Conservation (phyloP, 2,888 invertebrate species). For the Amiota communis region DNA sequence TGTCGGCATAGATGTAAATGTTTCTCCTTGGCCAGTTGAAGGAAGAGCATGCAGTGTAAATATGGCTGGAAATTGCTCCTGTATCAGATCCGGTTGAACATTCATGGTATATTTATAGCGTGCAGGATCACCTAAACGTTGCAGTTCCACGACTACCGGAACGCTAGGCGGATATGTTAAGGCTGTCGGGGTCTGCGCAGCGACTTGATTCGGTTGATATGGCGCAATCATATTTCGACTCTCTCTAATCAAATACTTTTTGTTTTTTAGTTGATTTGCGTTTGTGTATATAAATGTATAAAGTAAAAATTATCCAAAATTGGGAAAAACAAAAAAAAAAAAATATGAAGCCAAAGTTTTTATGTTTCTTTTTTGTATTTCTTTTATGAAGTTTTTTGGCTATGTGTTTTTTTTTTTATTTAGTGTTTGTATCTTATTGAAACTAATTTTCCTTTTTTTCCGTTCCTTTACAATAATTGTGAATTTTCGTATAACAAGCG, state of each 20-base stretch:
- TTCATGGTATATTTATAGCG: constrained; percentile 53
- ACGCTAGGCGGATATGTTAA: constrained; percentile 44
- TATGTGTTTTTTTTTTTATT: constrained; percentile 39
- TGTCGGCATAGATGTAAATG: background rate
- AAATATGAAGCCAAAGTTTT: constrained; percentile 27
- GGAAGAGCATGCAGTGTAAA: no score
- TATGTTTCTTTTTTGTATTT: no score
- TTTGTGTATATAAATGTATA: background rate
- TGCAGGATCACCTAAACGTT: constrained; percentile 41
- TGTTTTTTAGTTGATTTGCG: background rate
- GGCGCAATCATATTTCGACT: constrained; percentile 48
- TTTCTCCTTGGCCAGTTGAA: no score
- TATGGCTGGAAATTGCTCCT: no score
- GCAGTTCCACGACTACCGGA: constrained; percentile 54
- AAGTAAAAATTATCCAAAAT: background rate
- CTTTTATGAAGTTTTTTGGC: constrained; percentile 35
- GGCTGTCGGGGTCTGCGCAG: constrained; percentile 45
- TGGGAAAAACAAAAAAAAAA: constrained; percentile 52
- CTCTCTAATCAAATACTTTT: constrained; percentile 23
- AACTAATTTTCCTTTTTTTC: constrained; percentile 4
- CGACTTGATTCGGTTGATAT: constrained; percentile 43
- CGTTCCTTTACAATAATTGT: constrained; percentile 12
- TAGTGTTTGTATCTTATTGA: background rate
- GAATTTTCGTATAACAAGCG: background rate
- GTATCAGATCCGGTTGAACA: constrained; percentile 33